These are phyloP conservation scores for Amblyteles armatorius DNA, from an alignment of 2,888 invertebrate genomes.

Conservation along the genomic window DNA sequence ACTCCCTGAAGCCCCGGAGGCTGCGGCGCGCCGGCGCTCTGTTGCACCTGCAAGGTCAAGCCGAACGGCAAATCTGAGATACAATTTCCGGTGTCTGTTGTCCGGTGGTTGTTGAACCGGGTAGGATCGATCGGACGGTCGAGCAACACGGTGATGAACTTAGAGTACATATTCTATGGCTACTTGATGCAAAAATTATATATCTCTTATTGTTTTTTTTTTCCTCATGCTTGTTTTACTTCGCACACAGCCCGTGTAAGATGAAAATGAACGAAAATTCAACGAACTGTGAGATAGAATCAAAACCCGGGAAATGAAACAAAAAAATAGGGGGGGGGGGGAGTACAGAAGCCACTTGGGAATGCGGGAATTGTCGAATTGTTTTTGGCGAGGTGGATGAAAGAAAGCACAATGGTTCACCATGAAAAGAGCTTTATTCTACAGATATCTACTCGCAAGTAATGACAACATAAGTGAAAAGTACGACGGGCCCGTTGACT, in stretches of 20 bases:
- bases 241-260: background rate
- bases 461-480: slow-evolving; percentile 76
- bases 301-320: slow-evolving; percentile 2
- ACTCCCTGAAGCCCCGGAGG: slow-evolving; percentile 80
- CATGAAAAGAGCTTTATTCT: slow-evolving; percentile 82
- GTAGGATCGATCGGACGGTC: background rate
- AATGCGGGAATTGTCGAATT: slow-evolving; percentile 53
- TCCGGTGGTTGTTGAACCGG: background rate
- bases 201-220: background rate
- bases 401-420: slow-evolving; percentile 83
- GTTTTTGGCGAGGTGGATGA: slow-evolving; percentile 78
- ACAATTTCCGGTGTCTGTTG: slow-evolving; percentile 25
- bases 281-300: slow-evolving; percentile 13
- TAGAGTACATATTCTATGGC: background rate
- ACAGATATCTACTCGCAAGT: slow-evolving; percentile 77
- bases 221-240: slow-evolving; percentile 5
- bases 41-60: slow-evolving; percentile 80
- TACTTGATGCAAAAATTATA: slow-evolving; percentile 27
- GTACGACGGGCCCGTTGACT: slow-evolving; percentile 46
- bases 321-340: slow-evolving; percentile 8
- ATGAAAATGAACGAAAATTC: background rate
- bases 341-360: slow-evolving; percentile 44
- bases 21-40: slow-evolving; percentile 77
- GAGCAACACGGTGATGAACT: background rate
- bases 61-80: slow-evolving; percentile 54